These are phyloP conservation scores for Pelvicachromis taeniatus DNA, from an alignment of 2,113 vertebrate genomes.

Conservation along the genomic window DNA sequence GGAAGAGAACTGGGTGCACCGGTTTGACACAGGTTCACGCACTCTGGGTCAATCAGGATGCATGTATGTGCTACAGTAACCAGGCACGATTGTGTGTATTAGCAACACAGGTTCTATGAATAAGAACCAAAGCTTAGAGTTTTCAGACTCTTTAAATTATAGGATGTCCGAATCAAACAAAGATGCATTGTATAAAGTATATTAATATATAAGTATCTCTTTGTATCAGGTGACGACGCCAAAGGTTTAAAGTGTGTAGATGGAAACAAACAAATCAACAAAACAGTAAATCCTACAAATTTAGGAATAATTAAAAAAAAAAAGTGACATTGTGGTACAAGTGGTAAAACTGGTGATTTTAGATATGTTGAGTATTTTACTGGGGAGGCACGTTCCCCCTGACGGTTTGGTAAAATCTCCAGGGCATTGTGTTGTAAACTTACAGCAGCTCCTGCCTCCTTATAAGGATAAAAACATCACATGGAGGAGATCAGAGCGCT, in stretches of 20 bases:
- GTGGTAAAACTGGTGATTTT: background rate
- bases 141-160: background rate
- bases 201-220: background rate
- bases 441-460: background rate
- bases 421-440: slow-evolving; percentile 2
- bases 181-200: background rate
- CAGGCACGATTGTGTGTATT: background rate
- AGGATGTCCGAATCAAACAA: background rate
- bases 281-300: background rate
- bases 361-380: background rate
- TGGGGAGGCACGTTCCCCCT: background rate
- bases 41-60: background rate
- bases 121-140: background rate
- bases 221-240: slow-evolving; percentile 21
- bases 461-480: background rate
- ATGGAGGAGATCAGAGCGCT: background rate
- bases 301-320: accelerated
- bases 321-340: background rate
- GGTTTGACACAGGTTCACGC: background rate
- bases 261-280: background rate
- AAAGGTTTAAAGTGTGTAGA: background rate
- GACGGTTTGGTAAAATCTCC: background rate
- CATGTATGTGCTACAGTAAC: background rate
- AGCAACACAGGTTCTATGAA: background rate
- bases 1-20: background rate